Conservation (phyloP, 2,888 invertebrate genomes). For the Agriopis leucophaearia region DNA sequence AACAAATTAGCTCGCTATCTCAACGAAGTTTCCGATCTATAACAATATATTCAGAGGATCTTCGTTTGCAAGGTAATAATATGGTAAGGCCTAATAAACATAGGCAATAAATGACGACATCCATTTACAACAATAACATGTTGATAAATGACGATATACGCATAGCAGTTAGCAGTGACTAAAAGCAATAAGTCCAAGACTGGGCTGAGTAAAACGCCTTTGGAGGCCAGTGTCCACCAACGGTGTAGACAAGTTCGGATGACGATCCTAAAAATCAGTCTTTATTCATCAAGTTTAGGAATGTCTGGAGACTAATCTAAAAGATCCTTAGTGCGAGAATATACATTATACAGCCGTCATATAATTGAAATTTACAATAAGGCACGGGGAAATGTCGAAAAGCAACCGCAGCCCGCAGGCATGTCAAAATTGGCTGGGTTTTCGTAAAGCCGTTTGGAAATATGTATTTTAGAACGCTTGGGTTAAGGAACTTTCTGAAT, state of each 20-base stretch:
- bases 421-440: conserved; percentile 55
- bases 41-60: neutral
- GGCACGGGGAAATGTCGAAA: conserved; percentile 56
- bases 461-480: conserved; percentile 42
- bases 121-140: too few species aligned
- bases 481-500: conserved; percentile 20
- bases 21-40: neutral
- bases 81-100: too few species aligned
- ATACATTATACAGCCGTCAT: neutral
- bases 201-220: neutral
- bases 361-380: conserved; percentile 52
- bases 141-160: neutral
- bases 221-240: neutral
- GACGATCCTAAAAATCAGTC: neutral
- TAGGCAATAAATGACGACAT: too few species aligned
- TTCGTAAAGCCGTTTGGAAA: conserved; percentile 59
- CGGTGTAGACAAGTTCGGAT: neutral
- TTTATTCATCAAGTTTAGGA: neutral
- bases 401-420: conserved; percentile 62
- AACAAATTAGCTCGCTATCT: conserved; percentile 2
- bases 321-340: neutral
- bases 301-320: neutral
- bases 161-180: neutral
- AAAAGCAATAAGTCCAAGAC: neutral
- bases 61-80: too few species aligned